Evolutionary conservation across 2,113 vertebrate species (phyloP).

Genomic region (Amphiprion ocellaris): DNA sequence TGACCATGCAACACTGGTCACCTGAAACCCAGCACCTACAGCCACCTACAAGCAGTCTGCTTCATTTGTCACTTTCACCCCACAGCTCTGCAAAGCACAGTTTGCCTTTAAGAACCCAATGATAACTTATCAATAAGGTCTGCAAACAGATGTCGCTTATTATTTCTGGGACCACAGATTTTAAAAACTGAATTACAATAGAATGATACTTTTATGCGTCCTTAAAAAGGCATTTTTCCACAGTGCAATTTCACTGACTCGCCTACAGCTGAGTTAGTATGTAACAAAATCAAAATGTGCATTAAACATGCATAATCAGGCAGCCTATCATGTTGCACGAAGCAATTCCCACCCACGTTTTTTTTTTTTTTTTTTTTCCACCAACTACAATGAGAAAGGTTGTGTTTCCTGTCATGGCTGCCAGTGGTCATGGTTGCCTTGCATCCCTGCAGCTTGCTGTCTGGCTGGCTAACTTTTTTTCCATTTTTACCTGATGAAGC

Average conservation of each 20-base stretch:
- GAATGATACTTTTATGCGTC: background rate
- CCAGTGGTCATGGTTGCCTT: constrained; percentile 35
- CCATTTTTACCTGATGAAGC: constrained; percentile 84
- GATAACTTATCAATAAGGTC: background rate
- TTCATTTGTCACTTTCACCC: constrained; percentile 72
- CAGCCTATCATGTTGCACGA: constrained; percentile 45
- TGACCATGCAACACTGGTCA: constrained; percentile 55
- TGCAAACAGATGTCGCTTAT: constrained; percentile 7
- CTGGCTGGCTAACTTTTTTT: constrained; percentile 75
- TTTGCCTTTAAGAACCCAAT: background rate
- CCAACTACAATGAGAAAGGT: constrained; percentile 55
- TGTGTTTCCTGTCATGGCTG: constrained; percentile 63
- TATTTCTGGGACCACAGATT: background rate
- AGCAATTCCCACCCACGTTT: constrained; percentile 33
- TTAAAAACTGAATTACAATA: background rate
- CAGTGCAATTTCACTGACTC: no score
- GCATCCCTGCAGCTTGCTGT: constrained; percentile 32
- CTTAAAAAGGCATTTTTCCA: background rate
- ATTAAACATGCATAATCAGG: constrained; percentile 40
- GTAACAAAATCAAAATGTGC: constrained; percentile 34
- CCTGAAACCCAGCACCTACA: constrained; percentile 55
- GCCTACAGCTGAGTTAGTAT: background rate
- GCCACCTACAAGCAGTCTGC: constrained; percentile 51
- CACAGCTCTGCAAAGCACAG: background rate
- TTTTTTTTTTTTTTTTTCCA: constrained; percentile 42